phyloP scores from a whole-genome alignment of 2,888 invertebrate species.

The Lacanobia wlatinum region DNA sequence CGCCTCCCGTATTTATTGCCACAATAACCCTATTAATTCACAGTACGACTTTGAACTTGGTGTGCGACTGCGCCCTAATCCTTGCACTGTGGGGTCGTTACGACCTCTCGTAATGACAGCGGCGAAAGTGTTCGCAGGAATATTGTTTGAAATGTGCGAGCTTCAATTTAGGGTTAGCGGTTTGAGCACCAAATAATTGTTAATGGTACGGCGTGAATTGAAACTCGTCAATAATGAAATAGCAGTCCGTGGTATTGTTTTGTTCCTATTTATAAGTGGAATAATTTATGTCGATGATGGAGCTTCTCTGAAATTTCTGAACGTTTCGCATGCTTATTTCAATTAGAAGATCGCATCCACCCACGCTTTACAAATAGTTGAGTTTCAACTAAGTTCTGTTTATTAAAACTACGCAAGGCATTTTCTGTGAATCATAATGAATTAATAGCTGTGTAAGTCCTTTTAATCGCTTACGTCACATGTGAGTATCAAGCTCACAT shows the following conservation, averaged over 20 bases:
- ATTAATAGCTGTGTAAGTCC: not conserved
- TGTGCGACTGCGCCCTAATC: conserved; percentile 74
- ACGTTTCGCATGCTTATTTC: not conserved
- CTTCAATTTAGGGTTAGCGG: conserved; percentile 65
- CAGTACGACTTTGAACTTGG: conserved; percentile 83
- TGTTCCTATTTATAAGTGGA: conserved; percentile 16
- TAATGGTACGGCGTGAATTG: conserved; percentile 39
- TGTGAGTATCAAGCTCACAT: not conserved
- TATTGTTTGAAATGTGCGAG: conserved; percentile 68
- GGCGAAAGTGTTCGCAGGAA: conserved; percentile 71
- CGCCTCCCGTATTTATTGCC: conserved; percentile 88
- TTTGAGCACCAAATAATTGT: conserved; percentile 53
- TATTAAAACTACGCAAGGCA: not conserved
- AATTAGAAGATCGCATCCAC: not conserved
- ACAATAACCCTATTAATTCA: conserved; percentile 90
- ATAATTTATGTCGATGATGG: not conserved
- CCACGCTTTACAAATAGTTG: not conserved
- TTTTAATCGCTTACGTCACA: conserved; percentile 14
- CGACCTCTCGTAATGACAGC: conserved; percentile 69
- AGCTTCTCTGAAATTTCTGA: conserved; percentile 19
- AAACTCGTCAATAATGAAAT: conserved; percentile 25
- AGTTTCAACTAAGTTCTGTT: not conserved
- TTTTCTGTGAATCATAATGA: conserved; percentile 5
- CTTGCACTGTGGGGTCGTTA: conserved; percentile 71
- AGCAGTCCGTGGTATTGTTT: not conserved